These are phyloP conservation scores for Vombatus ursinus DNA, from an alignment of 2,113 vertebrate genomes.

Conservation along the genomic window DNA sequence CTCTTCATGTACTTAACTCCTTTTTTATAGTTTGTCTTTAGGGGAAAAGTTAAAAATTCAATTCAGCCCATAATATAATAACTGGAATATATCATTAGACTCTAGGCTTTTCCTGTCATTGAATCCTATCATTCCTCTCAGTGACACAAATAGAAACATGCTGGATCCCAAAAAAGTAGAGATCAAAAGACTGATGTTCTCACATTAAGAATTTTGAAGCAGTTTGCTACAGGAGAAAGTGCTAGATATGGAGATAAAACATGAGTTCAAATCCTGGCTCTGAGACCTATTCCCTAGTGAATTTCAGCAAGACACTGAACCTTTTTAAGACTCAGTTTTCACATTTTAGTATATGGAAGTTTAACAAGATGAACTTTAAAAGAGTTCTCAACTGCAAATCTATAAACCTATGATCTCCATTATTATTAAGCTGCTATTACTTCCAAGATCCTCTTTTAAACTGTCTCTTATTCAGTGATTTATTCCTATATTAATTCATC, in stretches of 20 bases:
- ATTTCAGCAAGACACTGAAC: neutral
- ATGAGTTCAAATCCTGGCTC: neutral
- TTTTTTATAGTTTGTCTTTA: neutral
- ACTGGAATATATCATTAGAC: neutral
- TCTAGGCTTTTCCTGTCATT: neutral
- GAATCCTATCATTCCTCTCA: neutral
- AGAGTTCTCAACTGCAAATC: neutral
- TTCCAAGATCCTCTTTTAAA: neutral
- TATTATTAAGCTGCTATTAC: neutral
- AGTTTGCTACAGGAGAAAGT: neutral
- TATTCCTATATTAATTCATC: neutral
- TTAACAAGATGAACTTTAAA: neutral
- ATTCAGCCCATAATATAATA: neutral
- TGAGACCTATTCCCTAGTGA: neutral
- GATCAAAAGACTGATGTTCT: neutral
- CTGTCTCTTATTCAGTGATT: constrained; percentile 23
- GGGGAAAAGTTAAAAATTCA: neutral
- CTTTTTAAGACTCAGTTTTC: neutral
- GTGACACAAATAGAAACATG: neutral
- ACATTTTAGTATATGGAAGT: neutral
- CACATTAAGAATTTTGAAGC: neutral
- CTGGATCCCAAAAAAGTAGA: neutral
- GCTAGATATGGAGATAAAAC: neutral
- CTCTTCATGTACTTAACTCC: neutral
- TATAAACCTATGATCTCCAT: neutral